Conservation (phyloP, 1,140 invertebrate species). For the Drosophila equinoxialis region DNA sequence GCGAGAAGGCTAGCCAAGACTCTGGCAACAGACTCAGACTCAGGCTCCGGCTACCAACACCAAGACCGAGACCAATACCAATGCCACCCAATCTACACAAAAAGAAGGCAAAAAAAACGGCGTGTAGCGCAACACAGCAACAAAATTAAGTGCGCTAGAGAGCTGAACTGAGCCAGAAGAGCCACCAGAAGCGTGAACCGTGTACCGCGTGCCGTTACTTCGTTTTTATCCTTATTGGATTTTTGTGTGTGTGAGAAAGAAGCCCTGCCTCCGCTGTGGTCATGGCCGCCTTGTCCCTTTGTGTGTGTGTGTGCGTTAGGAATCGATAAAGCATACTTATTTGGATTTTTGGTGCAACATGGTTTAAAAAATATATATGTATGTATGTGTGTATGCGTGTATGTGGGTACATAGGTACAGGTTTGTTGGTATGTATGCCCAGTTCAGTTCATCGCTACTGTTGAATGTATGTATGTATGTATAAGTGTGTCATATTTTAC, state of each 20-base stretch:
- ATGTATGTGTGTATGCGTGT: background rate
- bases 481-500: conserved; percentile 50
- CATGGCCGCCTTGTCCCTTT: conserved; percentile 19
- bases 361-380: conserved; percentile 62
- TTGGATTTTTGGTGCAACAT: conserved; percentile 77
- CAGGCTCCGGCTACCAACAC: conserved; percentile 29
- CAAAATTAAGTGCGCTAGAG: conserved; percentile 58
- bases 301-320: conserved; percentile 32
- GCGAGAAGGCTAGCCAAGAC: conserved; percentile 20
- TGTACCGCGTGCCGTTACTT: conserved; percentile 55
- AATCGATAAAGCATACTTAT: conserved; percentile 80
- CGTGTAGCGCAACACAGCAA: conserved; percentile 56
- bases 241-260: conserved; percentile 37
- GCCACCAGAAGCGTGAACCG: conserved; percentile 24
- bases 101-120: conserved; percentile 8
- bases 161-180: conserved; percentile 33
- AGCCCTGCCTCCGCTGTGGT: conserved; percentile 16
- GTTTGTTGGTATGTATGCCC: background rate
- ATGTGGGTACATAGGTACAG: conserved; percentile 27
- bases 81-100: conserved; percentile 1
- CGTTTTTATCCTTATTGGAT: conserved; percentile 70
- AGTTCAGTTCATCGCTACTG: conserved; percentile 11
- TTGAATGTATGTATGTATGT: conserved; percentile 10
- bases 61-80: background rate
- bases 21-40: conserved; percentile 29